Base-by-base conservation (phyloP, 2,888 invertebrate genomes). In the Timandra comae region DNA sequence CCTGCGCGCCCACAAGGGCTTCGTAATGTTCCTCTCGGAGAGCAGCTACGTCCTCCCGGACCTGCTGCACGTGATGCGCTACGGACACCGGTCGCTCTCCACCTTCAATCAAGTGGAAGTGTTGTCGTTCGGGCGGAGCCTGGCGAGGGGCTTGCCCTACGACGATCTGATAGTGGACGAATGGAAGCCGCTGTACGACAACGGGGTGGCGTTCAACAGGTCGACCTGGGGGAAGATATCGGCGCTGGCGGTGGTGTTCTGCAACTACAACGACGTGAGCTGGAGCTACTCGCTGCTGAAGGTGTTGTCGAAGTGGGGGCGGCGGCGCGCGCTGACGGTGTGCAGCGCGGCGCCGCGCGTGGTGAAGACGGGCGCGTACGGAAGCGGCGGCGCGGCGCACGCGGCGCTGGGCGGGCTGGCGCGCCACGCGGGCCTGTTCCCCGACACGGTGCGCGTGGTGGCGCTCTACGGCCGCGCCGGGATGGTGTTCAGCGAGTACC, bases 221-320 rank as follows among this genome's bases (percentile, higher is more conserved):
- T 56, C 55, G 2, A 39, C 55, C 9, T 75, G 73, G 73, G 40
- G 34, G 4, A 56, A 49, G 24, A 58, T 75, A 1, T 7, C 27
- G 2, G 30, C 36, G 3, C 33, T 46, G 6, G 38, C 60, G 2
- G 28, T 41, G 2, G 35, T 43, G 12, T 75, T 47, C 44, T 75
- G 75, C 35, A 41, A 47, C 38, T 62, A 63, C 42, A 49, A 68
- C 26, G 75, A 74, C 35, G 34, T 43, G 29, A 66, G 63, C 35
- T 75, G 75, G 75, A 65, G 68, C 33, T 56, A 60, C 37, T 75
- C 75, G 12, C 35, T 75, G 43, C 34, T 52, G 32, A 46, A 61
- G 32, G 34, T 60, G 33, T 56, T 71, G 27, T 30, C 43, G 5
- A 29, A 32, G 24, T 46, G 60, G 29, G 41, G 38, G 4, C 34